Conservation (phyloP, 2,797 vertebrate species). For the Lutjanus campechanus region DNA sequence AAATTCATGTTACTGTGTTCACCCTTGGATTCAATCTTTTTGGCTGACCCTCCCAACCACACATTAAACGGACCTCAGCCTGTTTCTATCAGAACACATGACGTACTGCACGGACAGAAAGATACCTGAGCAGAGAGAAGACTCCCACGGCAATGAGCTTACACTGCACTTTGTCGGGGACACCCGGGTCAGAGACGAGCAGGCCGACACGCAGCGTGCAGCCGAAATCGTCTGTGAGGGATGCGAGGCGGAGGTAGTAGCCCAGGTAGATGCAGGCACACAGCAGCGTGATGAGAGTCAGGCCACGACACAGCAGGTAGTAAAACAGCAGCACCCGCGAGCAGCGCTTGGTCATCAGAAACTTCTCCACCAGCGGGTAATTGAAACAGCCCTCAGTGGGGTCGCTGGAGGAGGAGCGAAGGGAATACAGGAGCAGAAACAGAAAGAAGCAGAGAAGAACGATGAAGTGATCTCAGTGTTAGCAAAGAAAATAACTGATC, state of each 20-base stretch:
- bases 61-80: not conserved
- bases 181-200: conserved; percentile 84
- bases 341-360: conserved; percentile 91
- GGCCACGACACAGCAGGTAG: conserved; percentile 89
- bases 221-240: conserved; percentile 91
- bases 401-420: conserved; percentile 76
- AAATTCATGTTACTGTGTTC: not conserved
- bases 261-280: conserved; percentile 90
- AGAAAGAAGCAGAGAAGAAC: not conserved
- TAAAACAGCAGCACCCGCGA: conserved; percentile 85
- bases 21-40: not conserved
- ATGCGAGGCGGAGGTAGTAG: conserved; percentile 93
- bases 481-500: not conserved
- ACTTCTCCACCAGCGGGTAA: conserved; percentile 95
- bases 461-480: not conserved
- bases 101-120: not conserved
- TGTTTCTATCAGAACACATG: not conserved
- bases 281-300: conserved; percentile 88
- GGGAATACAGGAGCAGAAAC: not conserved
- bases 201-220: conserved; percentile 92
- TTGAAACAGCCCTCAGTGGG: conserved; percentile 90
- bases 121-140: conserved; percentile 92
- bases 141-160: conserved; percentile 95
- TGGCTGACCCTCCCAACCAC: not conserved
- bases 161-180: conserved; percentile 91